Conservation (phyloP, 2,888 invertebrate species). For the Scaeva pyrastri region DNA sequence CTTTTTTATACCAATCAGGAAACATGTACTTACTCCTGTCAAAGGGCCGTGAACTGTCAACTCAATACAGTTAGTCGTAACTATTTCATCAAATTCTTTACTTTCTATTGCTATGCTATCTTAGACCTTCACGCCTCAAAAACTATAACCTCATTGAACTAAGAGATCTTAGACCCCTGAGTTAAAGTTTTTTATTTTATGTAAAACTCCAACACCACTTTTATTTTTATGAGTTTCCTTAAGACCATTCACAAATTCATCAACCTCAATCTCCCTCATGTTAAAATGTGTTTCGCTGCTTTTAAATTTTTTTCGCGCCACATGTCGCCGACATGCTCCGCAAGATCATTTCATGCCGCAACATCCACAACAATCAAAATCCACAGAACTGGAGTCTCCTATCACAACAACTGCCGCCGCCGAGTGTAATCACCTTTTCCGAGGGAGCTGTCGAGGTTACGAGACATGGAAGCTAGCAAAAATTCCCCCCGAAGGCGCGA, state of each 20-base stretch:
- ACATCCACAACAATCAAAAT: background rate
- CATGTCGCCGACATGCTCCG: constrained; percentile 55
- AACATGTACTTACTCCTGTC: background rate
- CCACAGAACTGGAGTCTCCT: constrained; percentile 31
- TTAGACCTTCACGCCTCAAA: background rate
- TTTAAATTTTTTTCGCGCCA: constrained; percentile 49
- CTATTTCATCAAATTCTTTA: background rate
- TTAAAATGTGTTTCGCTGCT: constrained; percentile 51
- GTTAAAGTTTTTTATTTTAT: background rate
- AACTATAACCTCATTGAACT: background rate
- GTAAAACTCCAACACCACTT: constrained; percentile 36
- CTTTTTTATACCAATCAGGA: too few species aligned
- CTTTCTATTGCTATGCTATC: constrained; percentile 8
- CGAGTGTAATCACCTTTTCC: constrained; percentile 64
- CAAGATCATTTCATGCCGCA: constrained; percentile 19
- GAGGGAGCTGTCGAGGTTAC: constrained; percentile 70
- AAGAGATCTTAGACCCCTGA: constrained; percentile 1
- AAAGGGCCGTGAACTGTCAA: background rate
- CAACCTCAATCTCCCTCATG: constrained; percentile 12
- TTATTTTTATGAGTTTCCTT: background rate
- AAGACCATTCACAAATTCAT: constrained; percentile 33
- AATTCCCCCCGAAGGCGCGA: constrained; percentile 32
- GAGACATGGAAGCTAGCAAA: constrained; percentile 52
- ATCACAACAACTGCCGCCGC: constrained; percentile 7
- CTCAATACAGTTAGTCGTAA: background rate